These are phyloP conservation scores for Umimayanthus kanabou DNA, from an alignment of 92 coral and sea anemone genomes.

Conservation along the genomic window DNA sequence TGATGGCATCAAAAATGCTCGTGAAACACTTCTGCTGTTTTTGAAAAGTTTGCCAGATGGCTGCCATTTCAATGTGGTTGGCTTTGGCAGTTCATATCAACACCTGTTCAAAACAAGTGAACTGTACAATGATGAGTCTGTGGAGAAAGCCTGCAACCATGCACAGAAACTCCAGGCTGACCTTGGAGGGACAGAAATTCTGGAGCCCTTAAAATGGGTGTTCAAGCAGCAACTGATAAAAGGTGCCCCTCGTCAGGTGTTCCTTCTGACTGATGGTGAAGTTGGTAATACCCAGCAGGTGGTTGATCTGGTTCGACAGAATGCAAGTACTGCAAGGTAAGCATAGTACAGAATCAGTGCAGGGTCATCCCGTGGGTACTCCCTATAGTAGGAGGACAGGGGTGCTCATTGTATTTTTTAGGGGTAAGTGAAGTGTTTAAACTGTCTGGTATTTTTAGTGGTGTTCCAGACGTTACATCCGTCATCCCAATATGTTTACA, in stretches of 20 bases:
- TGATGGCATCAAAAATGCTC: constrained; percentile 57
- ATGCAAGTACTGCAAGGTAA: constrained; percentile 72
- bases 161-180: constrained; percentile 68
- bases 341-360: constrained; percentile 3
- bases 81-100: constrained; percentile 84
- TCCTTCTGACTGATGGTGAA: constrained; percentile 86
- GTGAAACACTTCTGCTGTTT: constrained; percentile 71
- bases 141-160: constrained; percentile 69
- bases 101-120: constrained; percentile 69
- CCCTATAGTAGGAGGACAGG: too few relatives aligned
- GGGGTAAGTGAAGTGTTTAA: too few relatives aligned
- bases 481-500: too few relatives aligned
- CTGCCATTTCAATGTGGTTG: constrained; percentile 87
- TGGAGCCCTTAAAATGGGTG: constrained; percentile 71
- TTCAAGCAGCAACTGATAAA: constrained; percentile 71
- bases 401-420: too few relatives aligned
- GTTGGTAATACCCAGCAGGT: constrained; percentile 83
- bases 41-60: constrained; percentile 74
- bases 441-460: too few relatives aligned
- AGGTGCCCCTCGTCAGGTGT: constrained; percentile 91
- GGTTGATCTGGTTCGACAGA: constrained; percentile 62
- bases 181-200: constrained; percentile 88
- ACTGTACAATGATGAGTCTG: constrained; percentile 66
- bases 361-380: background rate
- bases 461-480: too few relatives aligned